Base-by-base conservation (phyloP, 2,888 invertebrate species). In the Palloptera scutellata region DNA sequence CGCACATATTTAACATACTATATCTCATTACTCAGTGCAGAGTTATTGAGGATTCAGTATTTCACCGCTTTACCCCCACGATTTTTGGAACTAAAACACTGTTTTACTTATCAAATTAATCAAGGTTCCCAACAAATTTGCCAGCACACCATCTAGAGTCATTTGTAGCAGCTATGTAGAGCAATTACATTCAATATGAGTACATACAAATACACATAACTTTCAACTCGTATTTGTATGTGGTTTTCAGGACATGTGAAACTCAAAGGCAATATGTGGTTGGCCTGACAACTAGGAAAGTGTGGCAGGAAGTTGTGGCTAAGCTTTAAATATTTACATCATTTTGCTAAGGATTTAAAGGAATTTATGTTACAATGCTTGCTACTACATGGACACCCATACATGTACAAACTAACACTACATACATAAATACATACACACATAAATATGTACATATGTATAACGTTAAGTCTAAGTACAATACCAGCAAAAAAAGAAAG, bases 181-280 rank as follows among this genome's bases (percentile, higher is more conserved):
- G 6, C 6, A 30, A 6, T 6, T 30, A 30, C 30, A 30, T 2
- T 6, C 30, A 6, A 30, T 30, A 30, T 30, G 30, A 30, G 6
- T 30, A 30, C 6, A 2, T 6, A 6, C 30, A 30, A 30, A 30
- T 30, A 30, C 11, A 13, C 30, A 40, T 55, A 40, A 15, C 10
- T 40, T 55, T 20, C 55, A 55, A 19, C 53, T 53, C 53, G 9
- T 10, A 11, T 1, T 13, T 40, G n/a, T 13, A 1, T 42, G 43
- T 43, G 59, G 43, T n/a, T 59, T 59, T 43, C 17, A 59, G 59
- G 59, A 59, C 59, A 43, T 19, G 59, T n/a, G 19, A 1, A 59
- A 19, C 42, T 17, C 59, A 59, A 43, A 19, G 17, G 40, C 15
- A 43, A 15, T 48, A n/a, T 48, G 4, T 48, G 15, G 51, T 3